Evolutionary conservation across 1,140 invertebrate species (phyloP).

Genomic region (Schlechtendalia chinensis): DNA sequence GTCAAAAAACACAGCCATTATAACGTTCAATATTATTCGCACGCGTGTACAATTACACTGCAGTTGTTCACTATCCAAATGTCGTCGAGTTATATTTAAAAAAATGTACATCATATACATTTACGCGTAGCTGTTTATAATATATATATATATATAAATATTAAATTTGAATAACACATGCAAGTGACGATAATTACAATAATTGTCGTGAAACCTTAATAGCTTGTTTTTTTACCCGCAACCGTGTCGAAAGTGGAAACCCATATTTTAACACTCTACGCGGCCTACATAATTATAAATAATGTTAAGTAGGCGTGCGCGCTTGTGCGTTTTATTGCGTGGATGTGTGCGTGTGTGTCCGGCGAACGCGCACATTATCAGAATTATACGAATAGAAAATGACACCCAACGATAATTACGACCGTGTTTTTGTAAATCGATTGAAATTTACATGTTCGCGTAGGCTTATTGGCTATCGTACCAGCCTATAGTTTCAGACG

Average conservation of each 20-base stretch:
- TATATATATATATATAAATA: not conserved
- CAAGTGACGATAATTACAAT: slow-evolving; percentile 8
- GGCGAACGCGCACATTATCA: too few relatives aligned
- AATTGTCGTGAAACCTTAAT: not conserved
- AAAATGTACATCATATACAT: not conserved
- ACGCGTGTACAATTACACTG: not conserved
- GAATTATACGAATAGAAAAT: too few relatives aligned
- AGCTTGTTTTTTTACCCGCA: not conserved
- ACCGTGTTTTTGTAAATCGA: too few relatives aligned
- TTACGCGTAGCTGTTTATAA: not conserved
- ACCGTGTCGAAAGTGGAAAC: not conserved
- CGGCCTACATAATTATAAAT: not conserved
- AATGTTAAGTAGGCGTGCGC: not conserved
- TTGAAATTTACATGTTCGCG: too few relatives aligned
- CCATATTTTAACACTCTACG: not conserved
- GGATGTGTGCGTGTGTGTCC: too few relatives aligned
- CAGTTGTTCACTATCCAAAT: slow-evolving; percentile 9
- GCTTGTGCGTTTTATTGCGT: too few relatives aligned
- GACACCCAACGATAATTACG: too few relatives aligned
- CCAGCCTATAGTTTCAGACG: too few relatives aligned
- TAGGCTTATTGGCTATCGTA: too few relatives aligned
- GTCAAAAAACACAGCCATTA: slow-evolving; percentile 12
- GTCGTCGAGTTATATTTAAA: slow-evolving; percentile 5
- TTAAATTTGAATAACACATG: not conserved
- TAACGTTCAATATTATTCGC: not conserved